These are phyloP conservation scores for Lepidurus apus DNA, from an alignment of 1,140 invertebrate species.

Conservation along the genomic window DNA sequence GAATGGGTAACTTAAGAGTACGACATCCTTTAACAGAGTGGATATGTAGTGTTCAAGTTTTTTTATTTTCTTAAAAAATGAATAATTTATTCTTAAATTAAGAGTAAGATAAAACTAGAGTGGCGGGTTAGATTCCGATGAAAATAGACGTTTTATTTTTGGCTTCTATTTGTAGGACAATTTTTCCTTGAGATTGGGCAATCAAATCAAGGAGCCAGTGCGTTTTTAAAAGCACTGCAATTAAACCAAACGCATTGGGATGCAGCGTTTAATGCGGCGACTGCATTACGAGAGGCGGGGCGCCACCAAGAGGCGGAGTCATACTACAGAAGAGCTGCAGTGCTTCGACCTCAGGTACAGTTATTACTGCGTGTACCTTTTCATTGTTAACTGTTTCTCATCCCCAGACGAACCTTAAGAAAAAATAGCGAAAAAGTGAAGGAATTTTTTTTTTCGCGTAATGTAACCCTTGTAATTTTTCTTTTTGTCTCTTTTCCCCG, in stretches of 20 bases:
- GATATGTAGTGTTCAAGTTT: no score
- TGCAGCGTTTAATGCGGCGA: constrained; percentile 51
- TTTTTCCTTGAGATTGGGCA: constrained; percentile 5
- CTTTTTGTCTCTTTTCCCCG: neutral
- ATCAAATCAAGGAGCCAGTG: neutral
- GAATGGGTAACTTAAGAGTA: no score
- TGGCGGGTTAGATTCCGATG: no score
- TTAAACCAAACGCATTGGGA: constrained; percentile 47
- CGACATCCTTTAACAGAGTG: no score
- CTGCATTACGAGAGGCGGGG: constrained; percentile 47
- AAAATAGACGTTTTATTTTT: no score
- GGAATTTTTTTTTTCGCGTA: neutral
- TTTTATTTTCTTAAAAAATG: no score
- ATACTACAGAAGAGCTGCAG: constrained; percentile 43
- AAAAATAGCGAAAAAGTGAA: neutral
- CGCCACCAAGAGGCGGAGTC: constrained; percentile 48
- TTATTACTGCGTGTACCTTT: no score
- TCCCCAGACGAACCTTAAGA: neutral
- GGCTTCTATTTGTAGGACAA: neutral
- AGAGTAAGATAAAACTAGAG: no score
- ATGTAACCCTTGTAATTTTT: neutral
- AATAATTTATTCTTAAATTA: no score
- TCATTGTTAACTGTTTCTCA: neutral
- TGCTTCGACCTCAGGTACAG: constrained; percentile 31
- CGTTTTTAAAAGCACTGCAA: neutral